These are phyloP conservation scores for Eristalinus aeneus DNA, from an alignment of 2,888 invertebrate genomes.

Conservation along the genomic window DNA sequence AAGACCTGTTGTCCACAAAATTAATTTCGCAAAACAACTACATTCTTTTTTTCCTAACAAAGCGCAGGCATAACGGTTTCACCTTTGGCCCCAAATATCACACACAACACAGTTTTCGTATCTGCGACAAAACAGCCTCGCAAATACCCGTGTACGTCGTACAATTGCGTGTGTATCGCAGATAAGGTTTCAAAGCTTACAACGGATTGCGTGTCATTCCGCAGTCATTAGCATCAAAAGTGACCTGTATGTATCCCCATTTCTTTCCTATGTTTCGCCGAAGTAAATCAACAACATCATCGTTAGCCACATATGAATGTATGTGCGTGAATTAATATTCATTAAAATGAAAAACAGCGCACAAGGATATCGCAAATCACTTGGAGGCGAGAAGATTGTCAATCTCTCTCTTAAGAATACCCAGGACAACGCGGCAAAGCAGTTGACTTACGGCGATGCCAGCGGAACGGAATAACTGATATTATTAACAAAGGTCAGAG, in stretches of 20 bases:
- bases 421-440: constrained; percentile 20
- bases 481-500: constrained; percentile 56
- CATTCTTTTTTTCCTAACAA: too few relatives aligned
- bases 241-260: constrained; percentile 20
- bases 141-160: neutral
- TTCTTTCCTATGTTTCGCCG: neutral
- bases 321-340: constrained; percentile 38
- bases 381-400: constrained; percentile 12
- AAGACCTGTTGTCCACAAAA: too few relatives aligned
- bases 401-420: neutral
- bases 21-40: too few relatives aligned
- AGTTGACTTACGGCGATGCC: constrained; percentile 40
- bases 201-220: constrained; percentile 35
- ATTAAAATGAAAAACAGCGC: constrained; percentile 8
- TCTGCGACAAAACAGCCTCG: neutral
- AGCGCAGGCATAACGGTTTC: too few relatives aligned
- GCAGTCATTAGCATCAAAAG: constrained; percentile 31
- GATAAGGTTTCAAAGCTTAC: neutral
- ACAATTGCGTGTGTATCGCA: neutral
- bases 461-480: constrained; percentile 39
- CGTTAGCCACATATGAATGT: constrained; percentile 20
- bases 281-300: constrained; percentile 14
- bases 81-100: neutral
- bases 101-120: neutral
- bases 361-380: neutral